Percentiles rank a stretch among this genome's conserved stretches.
Conservation (phyloP, 2,888 invertebrate species). For the Habrosyne pyritoides region DNA sequence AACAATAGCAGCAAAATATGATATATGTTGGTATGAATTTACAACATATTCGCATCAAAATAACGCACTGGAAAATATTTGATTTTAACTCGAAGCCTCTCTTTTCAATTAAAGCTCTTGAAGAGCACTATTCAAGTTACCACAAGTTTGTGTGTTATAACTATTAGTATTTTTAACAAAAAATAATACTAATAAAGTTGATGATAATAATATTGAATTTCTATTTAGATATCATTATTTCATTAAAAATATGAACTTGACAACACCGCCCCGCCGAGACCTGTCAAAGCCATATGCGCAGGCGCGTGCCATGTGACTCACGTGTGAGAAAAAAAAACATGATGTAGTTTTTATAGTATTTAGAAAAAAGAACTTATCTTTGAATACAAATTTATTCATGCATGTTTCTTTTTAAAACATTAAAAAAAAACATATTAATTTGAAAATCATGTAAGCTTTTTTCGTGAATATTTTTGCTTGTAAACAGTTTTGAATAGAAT, state of each 20-base stretch:
- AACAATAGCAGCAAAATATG: not conserved
- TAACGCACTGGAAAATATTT: not conserved
- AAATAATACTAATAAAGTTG: too few species aligned
- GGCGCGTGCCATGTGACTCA: slow-evolving; percentile 54
- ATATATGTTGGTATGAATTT: too few species aligned
- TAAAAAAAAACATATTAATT: not conserved
- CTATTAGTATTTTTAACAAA: too few species aligned
- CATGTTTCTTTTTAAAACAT: too few species aligned
- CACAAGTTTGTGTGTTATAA: too few species aligned
- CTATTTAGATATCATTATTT: slow-evolving; percentile 1
- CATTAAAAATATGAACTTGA: slow-evolving; percentile 4
- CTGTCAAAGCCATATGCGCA: slow-evolving; percentile 32
- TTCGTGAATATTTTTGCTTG: not conserved
- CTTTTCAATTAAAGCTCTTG: too few species aligned
- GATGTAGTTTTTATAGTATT: slow-evolving; percentile 18
- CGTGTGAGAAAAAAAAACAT: slow-evolving; percentile 29
- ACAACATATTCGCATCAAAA: not conserved
- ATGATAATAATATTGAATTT: not conserved
- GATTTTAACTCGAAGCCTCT: too few species aligned
- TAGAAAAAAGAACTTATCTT: slow-evolving; percentile 1
- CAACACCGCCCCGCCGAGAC: slow-evolving; percentile 8
- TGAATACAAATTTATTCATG: slow-evolving; percentile 21
- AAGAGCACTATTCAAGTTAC: too few species aligned
- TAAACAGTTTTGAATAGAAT: not conserved
- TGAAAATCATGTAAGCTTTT: not conserved